Evolutionary conservation across 2,113 vertebrate genomes (phyloP).

Genomic region (Lipotes vexillifer): DNA sequence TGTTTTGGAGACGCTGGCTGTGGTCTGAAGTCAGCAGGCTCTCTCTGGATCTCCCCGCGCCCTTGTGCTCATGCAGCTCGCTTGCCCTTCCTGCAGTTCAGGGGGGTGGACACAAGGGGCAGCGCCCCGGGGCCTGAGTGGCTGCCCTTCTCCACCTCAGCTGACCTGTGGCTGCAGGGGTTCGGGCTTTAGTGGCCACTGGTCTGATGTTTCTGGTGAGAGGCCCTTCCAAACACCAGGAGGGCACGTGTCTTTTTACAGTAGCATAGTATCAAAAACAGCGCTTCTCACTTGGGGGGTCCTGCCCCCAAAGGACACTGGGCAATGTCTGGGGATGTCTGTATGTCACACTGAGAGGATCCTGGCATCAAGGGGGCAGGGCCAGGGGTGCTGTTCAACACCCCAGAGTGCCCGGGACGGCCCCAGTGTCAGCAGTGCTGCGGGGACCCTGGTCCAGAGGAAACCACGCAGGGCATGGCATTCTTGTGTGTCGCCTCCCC

Average conservation of each 20-base stretch:
- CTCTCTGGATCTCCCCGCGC: background rate
- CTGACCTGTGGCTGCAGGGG: background rate
- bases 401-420: background rate
- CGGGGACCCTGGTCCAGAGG: background rate
- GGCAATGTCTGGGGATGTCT: background rate
- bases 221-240: too few relatives aligned
- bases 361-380: background rate
- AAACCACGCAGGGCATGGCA: rapidly evolving
- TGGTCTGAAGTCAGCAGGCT: background rate
- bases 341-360: background rate
- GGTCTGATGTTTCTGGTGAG: background rate
- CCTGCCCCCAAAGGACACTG: background rate
- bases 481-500: background rate
- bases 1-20: background rate
- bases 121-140: too few relatives aligned
- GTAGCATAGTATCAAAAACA: background rate
- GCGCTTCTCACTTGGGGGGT: background rate
- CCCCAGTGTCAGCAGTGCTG: background rate
- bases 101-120: background rate
- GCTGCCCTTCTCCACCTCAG: rapidly evolving
- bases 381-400: background rate
- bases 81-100: background rate
- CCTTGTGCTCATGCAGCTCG: background rate
- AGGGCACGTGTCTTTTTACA: too few relatives aligned
- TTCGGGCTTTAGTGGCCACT: rapidly evolving